Evolutionary conservation across 2,113 vertebrate species (phyloP).

Genomic region (Pomatostomus ruficeps): DNA sequence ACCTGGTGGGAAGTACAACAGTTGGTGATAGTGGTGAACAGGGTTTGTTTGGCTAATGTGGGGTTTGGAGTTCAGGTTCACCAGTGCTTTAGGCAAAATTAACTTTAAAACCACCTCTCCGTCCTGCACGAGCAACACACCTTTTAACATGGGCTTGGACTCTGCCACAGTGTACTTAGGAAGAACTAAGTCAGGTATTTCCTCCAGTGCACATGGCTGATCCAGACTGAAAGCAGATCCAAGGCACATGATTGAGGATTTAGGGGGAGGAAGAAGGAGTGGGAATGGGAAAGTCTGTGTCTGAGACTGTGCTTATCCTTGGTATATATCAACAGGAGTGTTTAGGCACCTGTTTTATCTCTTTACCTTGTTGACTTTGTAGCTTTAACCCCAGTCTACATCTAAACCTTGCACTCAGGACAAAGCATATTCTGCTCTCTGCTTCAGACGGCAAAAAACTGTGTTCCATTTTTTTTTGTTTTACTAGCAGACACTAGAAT

Average conservation of each 20-base stretch:
- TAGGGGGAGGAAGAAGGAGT: accelerated
- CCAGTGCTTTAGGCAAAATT: background rate
- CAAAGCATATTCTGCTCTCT: background rate
- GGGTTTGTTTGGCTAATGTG: background rate
- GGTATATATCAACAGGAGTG: background rate
- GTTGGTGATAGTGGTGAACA: background rate
- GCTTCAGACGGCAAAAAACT: background rate
- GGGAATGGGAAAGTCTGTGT: background rate
- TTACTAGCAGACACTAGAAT: background rate
- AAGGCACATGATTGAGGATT: background rate
- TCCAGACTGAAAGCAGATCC: background rate
- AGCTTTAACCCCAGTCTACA: background rate
- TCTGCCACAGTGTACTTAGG: background rate
- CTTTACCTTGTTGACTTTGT: background rate
- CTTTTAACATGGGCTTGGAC: background rate
- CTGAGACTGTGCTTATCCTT: background rate
- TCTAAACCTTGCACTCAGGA: background rate
- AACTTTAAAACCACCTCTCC: background rate
- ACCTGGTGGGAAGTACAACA: background rate
- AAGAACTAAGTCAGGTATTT: background rate
- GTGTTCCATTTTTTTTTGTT: background rate
- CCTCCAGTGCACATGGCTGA: background rate
- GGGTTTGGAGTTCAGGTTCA: background rate
- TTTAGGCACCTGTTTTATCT: background rate
- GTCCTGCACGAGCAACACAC: background rate